A percentile compares a stretch with the other conserved stretches of the same genome.
Evolutionary conservation across 2,888 invertebrate genomes (phyloP).

Genomic region (Drosophila longiperda): DNA sequence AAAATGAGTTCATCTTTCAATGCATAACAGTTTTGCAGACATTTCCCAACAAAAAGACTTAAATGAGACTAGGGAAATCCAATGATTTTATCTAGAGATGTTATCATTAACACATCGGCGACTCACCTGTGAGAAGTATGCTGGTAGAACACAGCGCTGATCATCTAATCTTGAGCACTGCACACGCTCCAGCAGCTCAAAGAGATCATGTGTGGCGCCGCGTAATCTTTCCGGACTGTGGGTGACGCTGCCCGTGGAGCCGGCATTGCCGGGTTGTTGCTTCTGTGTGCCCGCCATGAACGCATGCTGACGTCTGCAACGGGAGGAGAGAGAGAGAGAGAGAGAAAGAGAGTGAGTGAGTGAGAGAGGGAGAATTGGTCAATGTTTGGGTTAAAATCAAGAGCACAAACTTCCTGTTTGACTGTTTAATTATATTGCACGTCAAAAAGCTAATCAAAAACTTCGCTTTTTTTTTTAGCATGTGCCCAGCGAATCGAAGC

Average conservation of each 20-base stretch:
- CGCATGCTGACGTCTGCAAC: conserved; percentile 89
- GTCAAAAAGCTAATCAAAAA: conserved; percentile 65
- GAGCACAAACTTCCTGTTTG: conserved; percentile 45
- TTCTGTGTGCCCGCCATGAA: conserved; percentile 81
- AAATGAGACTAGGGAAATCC: not conserved
- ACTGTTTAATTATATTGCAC: conserved; percentile 65
- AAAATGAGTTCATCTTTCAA: not conserved
- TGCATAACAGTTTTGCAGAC: not conserved
- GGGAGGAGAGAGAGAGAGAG: conserved; percentile 25
- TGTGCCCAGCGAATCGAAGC: conserved; percentile 40
- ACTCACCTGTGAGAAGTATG: conserved; percentile 94
- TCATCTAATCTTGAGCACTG: conserved; percentile 98
- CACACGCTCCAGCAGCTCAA: conserved; percentile 96
- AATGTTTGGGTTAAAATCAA: not conserved
- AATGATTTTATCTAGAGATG: not conserved
- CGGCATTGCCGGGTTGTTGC: conserved; percentile 59
- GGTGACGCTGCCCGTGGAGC: conserved; percentile 68
- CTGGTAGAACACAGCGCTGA: conserved; percentile 97
- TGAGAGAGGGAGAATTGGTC: conserved; percentile 11
- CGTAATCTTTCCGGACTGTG: conserved; percentile 86
- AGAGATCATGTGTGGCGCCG: conserved; percentile 90
- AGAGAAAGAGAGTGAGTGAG: not conserved
- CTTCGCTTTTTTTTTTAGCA: conserved; percentile 8
- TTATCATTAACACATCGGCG: not conserved
- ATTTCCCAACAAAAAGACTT: not conserved